Evolutionary conservation across 2,797 vertebrate species (phyloP).

Genomic region (Sebastes elongatus): DNA sequence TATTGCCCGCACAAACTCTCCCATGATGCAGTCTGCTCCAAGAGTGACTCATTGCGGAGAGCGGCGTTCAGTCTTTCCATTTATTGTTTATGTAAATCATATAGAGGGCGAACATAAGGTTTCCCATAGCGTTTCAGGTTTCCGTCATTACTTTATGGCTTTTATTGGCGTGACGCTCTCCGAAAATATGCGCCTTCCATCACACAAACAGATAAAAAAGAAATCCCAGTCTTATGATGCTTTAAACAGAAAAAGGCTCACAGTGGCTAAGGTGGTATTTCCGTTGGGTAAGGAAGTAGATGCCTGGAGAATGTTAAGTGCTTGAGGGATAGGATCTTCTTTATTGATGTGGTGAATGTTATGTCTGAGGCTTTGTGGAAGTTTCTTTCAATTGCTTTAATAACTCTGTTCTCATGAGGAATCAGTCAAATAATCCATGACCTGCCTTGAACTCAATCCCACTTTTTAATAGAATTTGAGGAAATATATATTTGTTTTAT

Average conservation of each 20-base stretch:
- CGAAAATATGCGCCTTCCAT: conserved; percentile 69
- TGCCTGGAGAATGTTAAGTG: conserved; percentile 51
- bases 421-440: conserved; percentile 45
- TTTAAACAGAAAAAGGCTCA: conserved; percentile 57
- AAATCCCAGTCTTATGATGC: conserved; percentile 44
- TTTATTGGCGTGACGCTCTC: conserved; percentile 52
- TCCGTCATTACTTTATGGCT: conserved; percentile 74
- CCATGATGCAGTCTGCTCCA: conserved; percentile 60
- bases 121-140: conserved; percentile 67
- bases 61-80: conserved; percentile 71
- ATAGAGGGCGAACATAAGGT: conserved; percentile 58
- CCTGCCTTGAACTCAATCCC: conserved; percentile 35
- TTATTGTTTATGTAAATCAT: conserved; percentile 80
- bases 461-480: background rate
- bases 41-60: conserved; percentile 70
- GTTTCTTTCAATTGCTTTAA: conserved; percentile 42
- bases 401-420: conserved; percentile 36
- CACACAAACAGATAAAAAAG: conserved; percentile 55
- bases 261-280: conserved; percentile 66
- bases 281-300: conserved; percentile 50
- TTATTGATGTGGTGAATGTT: conserved; percentile 54
- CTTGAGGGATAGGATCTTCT: conserved; percentile 42
- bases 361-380: conserved; percentile 55
- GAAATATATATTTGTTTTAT: background rate
- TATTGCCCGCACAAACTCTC: conserved; percentile 44